Evolutionary conservation across 2,113 vertebrate species (phyloP), one percentile per base, ranked within the genome.

Genomic region (Corapipo altera): DNA sequence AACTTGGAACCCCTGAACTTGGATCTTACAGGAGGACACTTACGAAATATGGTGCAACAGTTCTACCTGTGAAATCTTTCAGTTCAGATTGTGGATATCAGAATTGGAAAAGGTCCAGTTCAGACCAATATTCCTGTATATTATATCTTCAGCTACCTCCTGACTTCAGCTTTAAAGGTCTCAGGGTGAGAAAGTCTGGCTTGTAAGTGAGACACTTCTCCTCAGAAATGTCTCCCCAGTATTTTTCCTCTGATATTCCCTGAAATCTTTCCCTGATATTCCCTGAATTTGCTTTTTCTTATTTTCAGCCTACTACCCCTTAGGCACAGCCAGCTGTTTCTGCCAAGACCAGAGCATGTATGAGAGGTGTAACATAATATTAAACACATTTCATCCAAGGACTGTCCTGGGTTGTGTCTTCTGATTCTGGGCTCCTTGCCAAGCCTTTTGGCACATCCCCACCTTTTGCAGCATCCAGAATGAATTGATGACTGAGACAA

Each of bases 391-490:
- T 89, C 67, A 71, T 44, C 51, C 70, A 5, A 1, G 12, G 73
- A 8, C 44, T 94, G 39, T 65, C 49, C 78, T 87, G 54, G 52
- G 49, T 27, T 62, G 2, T n/a, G 27, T 62, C 69, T 83, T 37
- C 30, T 48, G 28, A 39, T 33, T 11, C 90, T 75, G 85, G 85
- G 77, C 76, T 94, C 67, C 74, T 87, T 57, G 77, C 70, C 94
- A 93, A 95, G 74, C 21, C 57, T 86, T 91, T 24, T 92, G 88
- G 81, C 80, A 85, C 76, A 57, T 54, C 77, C 77, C 85, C 74
- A 75, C 41, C 62, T 93, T 71, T 88, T 55, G 54, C 80, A 87
- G 51, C 80, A 69, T 91, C 89, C 76, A 62, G 91, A 46, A 82
- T 59, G 88, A 93, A 88, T 1, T 93, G 85, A 83, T 84, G 94